These are phyloP conservation scores for Lepidochitona cinerea DNA, from an alignment of 2,888 invertebrate species.

Conservation along the genomic window DNA sequence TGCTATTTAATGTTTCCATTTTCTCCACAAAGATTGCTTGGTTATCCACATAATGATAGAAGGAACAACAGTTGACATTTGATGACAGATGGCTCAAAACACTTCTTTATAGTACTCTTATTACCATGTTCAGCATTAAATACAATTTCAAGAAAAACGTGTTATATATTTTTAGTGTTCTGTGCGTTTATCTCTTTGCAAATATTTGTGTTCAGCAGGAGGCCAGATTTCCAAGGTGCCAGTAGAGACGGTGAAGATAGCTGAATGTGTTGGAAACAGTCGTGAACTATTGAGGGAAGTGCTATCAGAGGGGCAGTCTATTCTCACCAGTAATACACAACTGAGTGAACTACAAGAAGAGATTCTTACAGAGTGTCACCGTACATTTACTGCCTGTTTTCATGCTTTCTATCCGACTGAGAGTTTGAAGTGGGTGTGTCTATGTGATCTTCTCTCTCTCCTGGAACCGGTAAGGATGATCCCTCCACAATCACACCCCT, in stretches of 20 bases:
- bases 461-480: slow-evolving; percentile 60
- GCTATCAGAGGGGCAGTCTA: slow-evolving; percentile 77
- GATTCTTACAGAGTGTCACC: slow-evolving; percentile 90
- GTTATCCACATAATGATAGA: too few species aligned
- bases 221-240: slow-evolving; percentile 60
- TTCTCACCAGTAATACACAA: slow-evolving; percentile 11
- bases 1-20: too few species aligned
- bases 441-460: slow-evolving; percentile 78
- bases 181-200: slow-evolving; percentile 1
- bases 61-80: too few species aligned
- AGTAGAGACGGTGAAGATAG: slow-evolving; percentile 82
- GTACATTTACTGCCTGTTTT: slow-evolving; percentile 91
- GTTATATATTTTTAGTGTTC: too few species aligned
- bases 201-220: slow-evolving; percentile 1
- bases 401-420: slow-evolving; percentile 97
- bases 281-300: slow-evolving; percentile 86
- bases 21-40: too few species aligned
- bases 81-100: too few species aligned
- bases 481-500: neutral
- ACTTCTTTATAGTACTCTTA: too few species aligned
- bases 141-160: too few species aligned
- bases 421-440: slow-evolving; percentile 90
- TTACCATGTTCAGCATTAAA: too few species aligned
- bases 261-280: slow-evolving; percentile 89
- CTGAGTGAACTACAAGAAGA: slow-evolving; percentile 65